Evolutionary conservation across 2,888 invertebrate species (phyloP).

Genomic region (Chrysotoxum bicinctum): DNA sequence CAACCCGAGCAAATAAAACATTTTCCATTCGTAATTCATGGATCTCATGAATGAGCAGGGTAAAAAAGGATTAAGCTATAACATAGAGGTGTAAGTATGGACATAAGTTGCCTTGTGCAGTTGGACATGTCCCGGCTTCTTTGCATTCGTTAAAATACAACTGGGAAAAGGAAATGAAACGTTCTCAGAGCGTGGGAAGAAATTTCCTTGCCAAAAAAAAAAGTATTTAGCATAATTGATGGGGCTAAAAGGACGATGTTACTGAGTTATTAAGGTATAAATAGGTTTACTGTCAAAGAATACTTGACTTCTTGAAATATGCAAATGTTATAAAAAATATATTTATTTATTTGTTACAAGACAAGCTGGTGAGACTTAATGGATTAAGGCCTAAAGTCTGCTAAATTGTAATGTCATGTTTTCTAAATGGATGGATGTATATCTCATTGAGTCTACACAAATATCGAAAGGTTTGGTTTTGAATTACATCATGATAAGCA

Average conservation of each 20-base stretch:
- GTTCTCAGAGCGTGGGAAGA: neutral
- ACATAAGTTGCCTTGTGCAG: neutral
- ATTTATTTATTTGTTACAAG: neutral
- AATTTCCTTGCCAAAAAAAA: conserved; percentile 1
- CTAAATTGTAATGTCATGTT: conserved; percentile 24
- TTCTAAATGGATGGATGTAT: neutral
- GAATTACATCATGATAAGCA: conserved; percentile 14
- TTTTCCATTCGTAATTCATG: conserved; percentile 63
- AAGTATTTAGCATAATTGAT: conserved; percentile 52
- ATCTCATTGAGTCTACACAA: neutral
- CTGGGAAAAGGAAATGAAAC: conserved; percentile 42
- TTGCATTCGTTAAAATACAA: conserved; percentile 27
- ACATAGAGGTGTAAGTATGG: neutral
- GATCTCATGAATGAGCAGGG: conserved; percentile 3
- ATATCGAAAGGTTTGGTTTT: conserved; percentile 2
- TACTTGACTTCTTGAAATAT: conserved; percentile 11
- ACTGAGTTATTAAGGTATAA: neutral
- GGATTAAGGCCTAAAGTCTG: conserved; percentile 9
- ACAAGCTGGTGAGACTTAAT: conserved; percentile 9
- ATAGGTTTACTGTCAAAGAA: conserved; percentile 9
- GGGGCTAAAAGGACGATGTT: conserved; percentile 34
- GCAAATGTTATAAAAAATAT: conserved; percentile 7
- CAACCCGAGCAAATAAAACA: conserved; percentile 64
- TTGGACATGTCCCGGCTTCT: conserved; percentile 9
- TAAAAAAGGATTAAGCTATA: neutral